phyloP scores from a whole-genome alignment of 2,888 invertebrate species.

The Peribatodes rhomboidaria region DNA sequence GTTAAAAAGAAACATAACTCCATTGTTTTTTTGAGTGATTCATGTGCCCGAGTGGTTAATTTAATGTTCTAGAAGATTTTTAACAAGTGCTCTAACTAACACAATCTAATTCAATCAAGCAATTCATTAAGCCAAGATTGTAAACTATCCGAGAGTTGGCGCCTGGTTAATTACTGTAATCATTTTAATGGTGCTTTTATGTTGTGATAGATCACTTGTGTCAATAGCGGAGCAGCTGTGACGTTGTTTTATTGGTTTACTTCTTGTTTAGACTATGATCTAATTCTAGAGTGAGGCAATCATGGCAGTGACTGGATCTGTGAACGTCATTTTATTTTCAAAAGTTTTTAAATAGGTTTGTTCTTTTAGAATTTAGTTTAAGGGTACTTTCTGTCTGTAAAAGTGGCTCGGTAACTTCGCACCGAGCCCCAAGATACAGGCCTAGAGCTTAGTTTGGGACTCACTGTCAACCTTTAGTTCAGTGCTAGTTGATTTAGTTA shows the following conservation, averaged over 20 bases:
- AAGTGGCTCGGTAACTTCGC: no score
- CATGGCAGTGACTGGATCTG: background rate
- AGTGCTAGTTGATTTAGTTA: no score
- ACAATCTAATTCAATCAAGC: conserved; percentile 16
- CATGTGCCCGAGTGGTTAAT: background rate
- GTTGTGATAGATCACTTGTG: conserved; percentile 11
- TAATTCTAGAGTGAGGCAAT: background rate
- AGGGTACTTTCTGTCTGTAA: no score
- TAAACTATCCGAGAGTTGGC: conserved; percentile 15
- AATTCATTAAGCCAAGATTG: conserved; percentile 12
- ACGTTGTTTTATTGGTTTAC: conserved; percentile 2
- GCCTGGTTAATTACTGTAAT: conserved; percentile 18
- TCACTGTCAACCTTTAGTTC: no score
- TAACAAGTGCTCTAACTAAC: background rate
- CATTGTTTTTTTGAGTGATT: no score
- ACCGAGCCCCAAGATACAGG: no score
- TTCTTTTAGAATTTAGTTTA: background rate
- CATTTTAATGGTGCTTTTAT: conserved; percentile 24
- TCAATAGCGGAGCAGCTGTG: conserved; percentile 12
- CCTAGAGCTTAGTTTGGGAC: no score
- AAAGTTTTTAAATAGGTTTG: background rate
- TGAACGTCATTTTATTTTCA: background rate
- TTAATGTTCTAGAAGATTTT: background rate
- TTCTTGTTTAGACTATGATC: conserved; percentile 9
- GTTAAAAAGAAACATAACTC: no score